Conservation (phyloP, 2,888 invertebrate genomes). For the Athetis lepigone region DNA sequence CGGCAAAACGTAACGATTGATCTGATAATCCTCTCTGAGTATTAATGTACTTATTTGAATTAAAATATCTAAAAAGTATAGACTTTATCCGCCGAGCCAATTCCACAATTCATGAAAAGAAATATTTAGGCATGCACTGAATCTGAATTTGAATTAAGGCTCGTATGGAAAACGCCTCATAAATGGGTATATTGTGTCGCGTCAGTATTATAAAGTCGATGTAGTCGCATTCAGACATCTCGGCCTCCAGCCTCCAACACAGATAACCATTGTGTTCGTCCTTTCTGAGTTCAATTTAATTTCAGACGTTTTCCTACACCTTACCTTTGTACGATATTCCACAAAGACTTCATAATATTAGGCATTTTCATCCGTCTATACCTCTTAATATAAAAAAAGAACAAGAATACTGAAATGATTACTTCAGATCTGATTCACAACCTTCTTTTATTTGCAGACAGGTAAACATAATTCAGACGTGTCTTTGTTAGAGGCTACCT, state of each 20-base stretch:
- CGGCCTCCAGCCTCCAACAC: constrained; percentile 66
- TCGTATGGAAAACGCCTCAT: constrained; percentile 74
- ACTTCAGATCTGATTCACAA: constrained; percentile 57
- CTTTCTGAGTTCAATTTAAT: constrained; percentile 83
- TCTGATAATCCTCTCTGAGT: background rate
- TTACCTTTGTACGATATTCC: constrained; percentile 69
- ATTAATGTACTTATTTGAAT: background rate
- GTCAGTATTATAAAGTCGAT: constrained; percentile 77
- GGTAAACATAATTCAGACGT: constrained; percentile 63
- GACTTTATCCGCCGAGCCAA: constrained; percentile 5
- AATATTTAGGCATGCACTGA: constrained; percentile 71
- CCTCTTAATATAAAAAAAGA: constrained; percentile 37
- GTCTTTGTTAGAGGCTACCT: constrained; percentile 59
- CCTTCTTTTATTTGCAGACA: constrained; percentile 62
- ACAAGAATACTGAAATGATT: constrained; percentile 46
- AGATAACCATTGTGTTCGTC: constrained; percentile 78
- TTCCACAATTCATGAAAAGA: constrained; percentile 60
- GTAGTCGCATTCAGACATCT: constrained; percentile 78
- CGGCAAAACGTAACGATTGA: too few relatives aligned
- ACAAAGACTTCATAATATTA: constrained; percentile 62
- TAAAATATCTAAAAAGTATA: constrained; percentile 6
- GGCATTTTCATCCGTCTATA: constrained; percentile 52
- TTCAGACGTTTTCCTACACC: constrained; percentile 78
- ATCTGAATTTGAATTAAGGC: constrained; percentile 79
- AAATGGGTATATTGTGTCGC: constrained; percentile 76